phyloP scores from a whole-genome alignment of 92 coral and sea anemone genomes.

The Hydrozoanthus gracilis region DNA sequence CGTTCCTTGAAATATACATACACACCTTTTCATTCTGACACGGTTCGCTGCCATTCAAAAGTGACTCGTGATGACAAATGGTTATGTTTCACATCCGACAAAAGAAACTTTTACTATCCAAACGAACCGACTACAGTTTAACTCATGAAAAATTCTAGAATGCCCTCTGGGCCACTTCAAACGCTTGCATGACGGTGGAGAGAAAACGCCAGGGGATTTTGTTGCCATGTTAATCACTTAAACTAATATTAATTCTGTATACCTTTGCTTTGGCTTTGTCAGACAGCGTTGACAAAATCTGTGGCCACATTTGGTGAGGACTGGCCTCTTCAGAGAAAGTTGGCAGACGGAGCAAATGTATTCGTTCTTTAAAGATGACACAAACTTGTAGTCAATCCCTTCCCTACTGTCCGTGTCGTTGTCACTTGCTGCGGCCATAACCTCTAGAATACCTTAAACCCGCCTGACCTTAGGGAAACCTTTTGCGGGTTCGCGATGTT shows the following conservation, averaged over 20 bases:
- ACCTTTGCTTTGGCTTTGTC: slow-evolving; percentile 20
- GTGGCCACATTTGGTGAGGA: slow-evolving; percentile 44
- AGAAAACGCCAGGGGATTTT: too few species aligned
- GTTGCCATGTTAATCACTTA: neutral
- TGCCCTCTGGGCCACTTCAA: neutral
- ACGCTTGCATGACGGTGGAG: neutral
- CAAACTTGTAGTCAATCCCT: slow-evolving; percentile 32
- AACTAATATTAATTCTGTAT: too few species aligned
- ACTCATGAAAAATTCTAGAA: neutral
- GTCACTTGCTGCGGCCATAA: slow-evolving; percentile 38
- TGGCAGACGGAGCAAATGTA: slow-evolving; percentile 26
- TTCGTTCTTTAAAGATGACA: slow-evolving; percentile 16
- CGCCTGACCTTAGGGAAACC: too few species aligned
- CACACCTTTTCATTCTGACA: too few species aligned
- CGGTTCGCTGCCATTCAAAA: too few species aligned
- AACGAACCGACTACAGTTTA: neutral
- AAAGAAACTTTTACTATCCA: too few species aligned
- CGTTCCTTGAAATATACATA: too few species aligned
- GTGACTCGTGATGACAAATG: too few species aligned
- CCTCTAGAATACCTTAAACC: neutral
- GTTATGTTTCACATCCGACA: too few species aligned
- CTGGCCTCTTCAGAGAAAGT: slow-evolving; percentile 18
- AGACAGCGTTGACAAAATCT: slow-evolving; percentile 34
- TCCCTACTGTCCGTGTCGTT: neutral
- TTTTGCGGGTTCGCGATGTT: too few species aligned